A percentile compares a stretch with the other conserved stretches of the same genome.
Evolutionary conservation across 2,888 invertebrate species (phyloP).

Genomic region (Parnassius mnemosyne): DNA sequence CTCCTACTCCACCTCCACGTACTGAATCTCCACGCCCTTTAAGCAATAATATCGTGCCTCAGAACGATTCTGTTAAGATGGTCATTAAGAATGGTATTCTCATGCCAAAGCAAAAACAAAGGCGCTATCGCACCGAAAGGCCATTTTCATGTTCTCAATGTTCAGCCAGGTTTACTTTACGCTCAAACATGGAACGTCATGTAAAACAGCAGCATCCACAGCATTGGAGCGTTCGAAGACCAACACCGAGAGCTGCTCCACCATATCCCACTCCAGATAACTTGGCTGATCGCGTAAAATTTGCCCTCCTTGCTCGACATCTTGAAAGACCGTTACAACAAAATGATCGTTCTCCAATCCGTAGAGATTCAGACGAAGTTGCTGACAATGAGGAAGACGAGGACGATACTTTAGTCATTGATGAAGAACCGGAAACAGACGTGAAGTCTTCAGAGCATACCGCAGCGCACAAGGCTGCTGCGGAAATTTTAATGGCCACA

Average conservation of each 20-base stretch:
- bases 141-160: constrained; percentile 96
- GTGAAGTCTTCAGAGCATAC: constrained; percentile 56
- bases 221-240: constrained; percentile 90
- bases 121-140: constrained; percentile 93
- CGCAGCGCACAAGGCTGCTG: constrained; percentile 79
- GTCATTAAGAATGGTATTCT: constrained; percentile 94
- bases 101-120: constrained; percentile 95
- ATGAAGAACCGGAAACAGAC: constrained; percentile 78
- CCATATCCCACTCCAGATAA: constrained; percentile 59
- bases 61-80: constrained; percentile 88
- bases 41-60: constrained; percentile 61
- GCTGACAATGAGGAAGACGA: constrained; percentile 84
- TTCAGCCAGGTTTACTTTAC: constrained; percentile 92
- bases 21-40: constrained; percentile 75
- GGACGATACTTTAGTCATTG: constrained; percentile 84
- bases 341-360: constrained; percentile 61
- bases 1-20: constrained; percentile 68
- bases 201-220: constrained; percentile 97
- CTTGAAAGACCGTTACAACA: constrained; percentile 81
- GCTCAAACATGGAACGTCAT: constrained; percentile 97
- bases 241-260: constrained; percentile 66
- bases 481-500: constrained; percentile 79
- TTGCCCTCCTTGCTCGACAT: constrained; percentile 89
- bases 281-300: constrained; percentile 81
- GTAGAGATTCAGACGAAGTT: constrained; percentile 78